A percentile compares a stretch with the other conserved stretches of the same genome.
Evolutionary conservation across 2,888 invertebrate genomes (phyloP).

Genomic region (Cancer borealis): DNA sequence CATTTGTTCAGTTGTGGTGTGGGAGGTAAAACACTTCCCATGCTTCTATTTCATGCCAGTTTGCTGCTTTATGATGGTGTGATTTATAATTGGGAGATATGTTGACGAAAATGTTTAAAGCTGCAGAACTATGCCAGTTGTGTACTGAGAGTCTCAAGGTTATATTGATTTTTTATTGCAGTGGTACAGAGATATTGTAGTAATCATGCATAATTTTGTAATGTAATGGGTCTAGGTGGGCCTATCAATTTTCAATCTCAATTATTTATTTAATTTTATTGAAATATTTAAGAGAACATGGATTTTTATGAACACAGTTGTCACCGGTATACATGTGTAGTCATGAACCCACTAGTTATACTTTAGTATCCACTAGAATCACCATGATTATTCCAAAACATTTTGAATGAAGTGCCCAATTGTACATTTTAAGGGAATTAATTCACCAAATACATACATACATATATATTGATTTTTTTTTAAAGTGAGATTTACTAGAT

Average conservation of each 20-base stretch:
- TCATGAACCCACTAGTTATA: background rate
- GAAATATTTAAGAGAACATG: background rate
- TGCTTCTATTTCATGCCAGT: background rate
- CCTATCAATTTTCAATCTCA: background rate
- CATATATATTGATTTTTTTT: background rate
- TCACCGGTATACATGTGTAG: background rate
- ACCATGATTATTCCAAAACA: background rate
- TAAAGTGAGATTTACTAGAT: background rate
- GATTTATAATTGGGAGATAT: background rate
- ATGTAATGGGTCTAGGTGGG: background rate
- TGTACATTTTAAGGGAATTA: background rate
- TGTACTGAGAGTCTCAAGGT: background rate
- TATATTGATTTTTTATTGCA: background rate
- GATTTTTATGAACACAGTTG: background rate
- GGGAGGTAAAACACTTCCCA: constrained; percentile 8
- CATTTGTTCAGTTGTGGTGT: background rate
- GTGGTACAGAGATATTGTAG: background rate
- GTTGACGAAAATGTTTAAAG: background rate
- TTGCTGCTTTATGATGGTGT: background rate
- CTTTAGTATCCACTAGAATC: background rate
- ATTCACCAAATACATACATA: background rate
- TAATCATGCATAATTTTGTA: background rate
- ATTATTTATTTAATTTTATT: background rate
- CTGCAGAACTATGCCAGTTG: background rate
- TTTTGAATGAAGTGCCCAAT: background rate